Percentiles rank a stretch among this genome's conserved stretches.
Evolutionary conservation across 2,888 invertebrate species (phyloP).

Genomic region (Trachelus troglodyta): DNA sequence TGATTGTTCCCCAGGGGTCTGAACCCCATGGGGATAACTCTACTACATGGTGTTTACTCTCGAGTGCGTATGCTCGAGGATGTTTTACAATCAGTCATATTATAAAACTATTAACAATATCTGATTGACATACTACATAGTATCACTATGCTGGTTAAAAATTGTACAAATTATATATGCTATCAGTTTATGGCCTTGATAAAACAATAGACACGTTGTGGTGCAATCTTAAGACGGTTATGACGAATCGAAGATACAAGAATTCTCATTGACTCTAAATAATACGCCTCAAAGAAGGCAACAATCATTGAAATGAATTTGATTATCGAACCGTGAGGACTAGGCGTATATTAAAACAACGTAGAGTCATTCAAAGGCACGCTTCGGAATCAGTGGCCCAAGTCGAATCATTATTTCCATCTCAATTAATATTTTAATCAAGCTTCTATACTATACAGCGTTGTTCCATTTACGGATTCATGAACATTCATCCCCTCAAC

Average conservation of each 20-base stretch:
- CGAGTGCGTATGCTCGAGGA: slow-evolving; percentile 30
- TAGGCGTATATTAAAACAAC: slow-evolving; percentile 15
- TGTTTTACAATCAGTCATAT: not conserved
- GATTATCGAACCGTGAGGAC: not conserved
- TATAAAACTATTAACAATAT: not conserved
- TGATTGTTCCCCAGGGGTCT: slow-evolving; percentile 54
- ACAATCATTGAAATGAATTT: not conserved
- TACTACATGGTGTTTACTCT: slow-evolving; percentile 52
- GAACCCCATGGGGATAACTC: slow-evolving; percentile 41
- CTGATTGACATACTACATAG: not conserved
- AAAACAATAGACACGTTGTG: too few species aligned
- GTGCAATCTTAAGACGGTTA: not conserved
- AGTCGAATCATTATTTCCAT: slow-evolving; percentile 64
- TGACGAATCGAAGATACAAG: not conserved
- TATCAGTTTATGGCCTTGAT: not conserved
- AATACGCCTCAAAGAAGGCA: not conserved
- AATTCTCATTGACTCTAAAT: not conserved
- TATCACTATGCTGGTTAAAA: not conserved
- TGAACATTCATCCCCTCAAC: slow-evolving; percentile 30
- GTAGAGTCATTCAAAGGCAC: slow-evolving; percentile 19
- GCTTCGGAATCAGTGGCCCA: slow-evolving; percentile 21
- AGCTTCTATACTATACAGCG: slow-evolving; percentile 51
- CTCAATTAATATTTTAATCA: slow-evolving; percentile 67
- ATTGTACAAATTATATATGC: not conserved
- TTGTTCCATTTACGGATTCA: slow-evolving; percentile 62